Evolutionary conservation across 1,140 invertebrate species (phyloP), one percentile per base, ranked within the genome.

Genomic region (Calycopis cecrops): DNA sequence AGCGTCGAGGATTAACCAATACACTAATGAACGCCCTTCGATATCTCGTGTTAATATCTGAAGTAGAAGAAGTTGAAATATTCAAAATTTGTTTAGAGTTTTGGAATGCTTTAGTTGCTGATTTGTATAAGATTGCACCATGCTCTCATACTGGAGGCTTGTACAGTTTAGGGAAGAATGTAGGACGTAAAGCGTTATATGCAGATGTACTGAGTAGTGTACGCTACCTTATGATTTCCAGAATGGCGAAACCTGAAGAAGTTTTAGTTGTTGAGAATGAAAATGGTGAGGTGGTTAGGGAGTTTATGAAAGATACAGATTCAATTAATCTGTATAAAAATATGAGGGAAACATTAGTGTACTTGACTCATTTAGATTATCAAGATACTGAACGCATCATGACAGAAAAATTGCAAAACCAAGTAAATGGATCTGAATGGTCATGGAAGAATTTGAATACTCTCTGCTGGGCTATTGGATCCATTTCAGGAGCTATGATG

Each of bases 191-290:
- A 65, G 85, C 91, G 48, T 91, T 96, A 64, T 97, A 97, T 77
- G 89, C 91, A 57, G 90, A 93, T 59, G 93, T 97, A 52, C 87
- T 98, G 10, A 96, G 95, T 42, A 95, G 95, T 89, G 94, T 99
- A 11, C 91, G 99, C n/a, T 95, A 96, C 67, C 98, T 99, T 17
- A 99, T 99, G 98, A 99, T 99, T 52, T 98, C 96, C 42, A 92
- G 98, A 67, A 99, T 99, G 99, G 99, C 98, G 0, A 99, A 99
- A 85, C 99, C 99, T 0, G 99, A 99, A 87, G 99, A 99, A 90
- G 99, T 99, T 6, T 90, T 99, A n/a, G 97, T 99, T 52, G 98
- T 99, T n/a, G 98, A 99, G 87, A 99, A 99, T 91, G 99, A 99
- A 85, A 99, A 99, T 88, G 99, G 99, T 21, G 99, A 99, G 89